Evolutionary conservation across 2,888 invertebrate genomes (phyloP), one percentile per base, ranked within the genome.

Genomic region (Chymomyza fuscimana): DNA sequence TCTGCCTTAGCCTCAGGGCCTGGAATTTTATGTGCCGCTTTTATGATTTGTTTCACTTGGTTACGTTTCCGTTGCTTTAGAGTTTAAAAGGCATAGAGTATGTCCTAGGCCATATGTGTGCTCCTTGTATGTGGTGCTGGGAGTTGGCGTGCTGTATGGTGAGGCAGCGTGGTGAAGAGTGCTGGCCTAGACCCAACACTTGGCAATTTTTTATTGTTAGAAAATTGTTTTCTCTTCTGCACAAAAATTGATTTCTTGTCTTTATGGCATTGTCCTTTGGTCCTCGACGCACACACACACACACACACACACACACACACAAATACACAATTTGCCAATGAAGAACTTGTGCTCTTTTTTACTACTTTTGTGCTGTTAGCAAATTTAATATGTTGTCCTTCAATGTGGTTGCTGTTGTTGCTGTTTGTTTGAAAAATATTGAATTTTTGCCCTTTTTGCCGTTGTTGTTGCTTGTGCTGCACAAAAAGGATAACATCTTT

Each of bases 351-450:
- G 36, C 16, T 58, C 32, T 25, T 60, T 46, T 46, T 60, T 60
- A 36, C 59, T 65, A 40, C 59, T 46, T 46, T 59, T 73, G 75
- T 76, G 79, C 77, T 81, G 72, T 77, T 82, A 79, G 81, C 77
- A 86, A 85, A 85, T 85, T 86, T 85, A 85, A 86, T 85, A 85
- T 85, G 81, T 85, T 86, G 77, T 81, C 83, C 82, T 72, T 77
- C 72, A 78, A 71, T 79, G 76, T 77, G 66, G 40, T n/a, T 65
- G 50, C 63, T 16, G 29, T 54, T 65, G 60, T 60, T 40, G 75
- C 63, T 79, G 76, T 80, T 83, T 81, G 79, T 80, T 78, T 84
- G 78, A 78, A 86, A 84, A 84, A 85, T 83, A 86, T 84, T 84
- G 86, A 83, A 85, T 84, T 86, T 84, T 78, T 73, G 67, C 66